These are phyloP conservation scores for Antrozous pallidus DNA, from an alignment of 2,797 vertebrate genomes.

Conservation along the genomic window DNA sequence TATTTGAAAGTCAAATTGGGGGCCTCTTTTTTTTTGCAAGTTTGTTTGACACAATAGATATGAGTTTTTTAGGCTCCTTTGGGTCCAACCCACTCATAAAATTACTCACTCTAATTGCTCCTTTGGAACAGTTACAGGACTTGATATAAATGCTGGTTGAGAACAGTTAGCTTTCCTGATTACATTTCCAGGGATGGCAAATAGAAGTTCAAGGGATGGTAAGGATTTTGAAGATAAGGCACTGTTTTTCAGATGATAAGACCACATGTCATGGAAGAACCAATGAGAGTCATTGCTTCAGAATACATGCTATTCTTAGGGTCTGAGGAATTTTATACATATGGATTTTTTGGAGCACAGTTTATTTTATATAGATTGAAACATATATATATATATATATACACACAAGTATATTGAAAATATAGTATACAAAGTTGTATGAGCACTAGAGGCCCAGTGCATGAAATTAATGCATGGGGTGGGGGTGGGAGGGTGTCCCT, in stretches of 20 bases:
- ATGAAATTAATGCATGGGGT: too few species aligned
- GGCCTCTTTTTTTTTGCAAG: slow-evolving; percentile 37
- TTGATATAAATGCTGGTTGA: slow-evolving; percentile 51
- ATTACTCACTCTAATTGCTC: slow-evolving; percentile 61
- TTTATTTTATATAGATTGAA: not conserved
- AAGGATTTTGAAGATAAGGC: not conserved
- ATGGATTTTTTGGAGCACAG: not conserved
- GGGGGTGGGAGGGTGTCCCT: too few species aligned
- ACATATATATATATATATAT: not conserved
- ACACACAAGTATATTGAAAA: not conserved
- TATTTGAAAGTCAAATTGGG: slow-evolving; percentile 68
- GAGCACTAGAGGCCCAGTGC: too few species aligned
- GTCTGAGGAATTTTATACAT: not conserved
- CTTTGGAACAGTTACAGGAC: slow-evolving; percentile 65
- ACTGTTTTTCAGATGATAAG: slow-evolving; percentile 12
- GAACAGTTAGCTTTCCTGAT: slow-evolving; percentile 20
- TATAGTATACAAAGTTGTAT: not conserved
- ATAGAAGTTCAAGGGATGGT: slow-evolving; percentile 8
- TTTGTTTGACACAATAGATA: slow-evolving; percentile 55
- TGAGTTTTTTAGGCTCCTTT: slow-evolving; percentile 55
- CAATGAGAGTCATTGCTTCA: not conserved
- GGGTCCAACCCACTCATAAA: slow-evolving; percentile 33
- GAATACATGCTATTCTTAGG: not conserved
- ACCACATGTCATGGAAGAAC: not conserved
- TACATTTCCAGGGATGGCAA: not conserved